phyloP scores from a whole-genome alignment of 2,113 vertebrate species.

The Sceloporus tristichus region DNA sequence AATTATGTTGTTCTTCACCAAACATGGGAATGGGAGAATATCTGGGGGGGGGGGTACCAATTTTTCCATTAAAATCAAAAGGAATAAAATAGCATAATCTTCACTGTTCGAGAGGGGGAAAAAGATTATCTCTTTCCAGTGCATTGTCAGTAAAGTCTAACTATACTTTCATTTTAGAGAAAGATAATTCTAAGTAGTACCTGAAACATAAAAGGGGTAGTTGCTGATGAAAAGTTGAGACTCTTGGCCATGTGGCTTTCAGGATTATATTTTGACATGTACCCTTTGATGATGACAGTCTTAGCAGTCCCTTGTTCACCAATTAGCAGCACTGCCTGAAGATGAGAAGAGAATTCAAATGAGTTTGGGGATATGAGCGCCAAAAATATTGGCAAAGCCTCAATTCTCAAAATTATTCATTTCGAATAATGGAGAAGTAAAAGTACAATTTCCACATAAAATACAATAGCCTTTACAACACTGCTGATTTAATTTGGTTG shows the following conservation, averaged over 20 bases:
- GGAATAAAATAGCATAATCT: background rate
- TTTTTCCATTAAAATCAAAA: background rate
- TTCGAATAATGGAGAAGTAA: constrained; percentile 27
- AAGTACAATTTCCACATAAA: constrained; percentile 9
- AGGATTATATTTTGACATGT: constrained; percentile 91
- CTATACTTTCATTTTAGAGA: background rate
- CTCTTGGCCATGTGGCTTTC: constrained; percentile 88
- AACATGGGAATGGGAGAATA: constrained; percentile 3
- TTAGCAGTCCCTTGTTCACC: constrained; percentile 98
- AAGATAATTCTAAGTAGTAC: constrained; percentile 69
- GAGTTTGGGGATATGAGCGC: constrained; percentile 40
- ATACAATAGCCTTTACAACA: background rate
- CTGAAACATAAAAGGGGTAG: constrained; percentile 96
- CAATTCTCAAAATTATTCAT: constrained; percentile 21
- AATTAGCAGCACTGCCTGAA: constrained; percentile 92
- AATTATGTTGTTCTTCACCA: background rate
- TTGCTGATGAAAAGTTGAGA: constrained; percentile 96
- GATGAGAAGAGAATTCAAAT: constrained; percentile 46
- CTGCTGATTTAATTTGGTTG: background rate
- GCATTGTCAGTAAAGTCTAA: constrained; percentile 24
- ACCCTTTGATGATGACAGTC: constrained; percentile 93
- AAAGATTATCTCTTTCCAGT: background rate
- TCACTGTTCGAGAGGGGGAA: background rate
- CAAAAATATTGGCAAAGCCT: constrained; percentile 26
- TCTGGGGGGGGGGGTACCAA: background rate